A percentile compares a stretch with the other conserved stretches of the same genome.
Evolutionary conservation across 2,888 invertebrate genomes (phyloP).

Genomic region (Baccha elongata): DNA sequence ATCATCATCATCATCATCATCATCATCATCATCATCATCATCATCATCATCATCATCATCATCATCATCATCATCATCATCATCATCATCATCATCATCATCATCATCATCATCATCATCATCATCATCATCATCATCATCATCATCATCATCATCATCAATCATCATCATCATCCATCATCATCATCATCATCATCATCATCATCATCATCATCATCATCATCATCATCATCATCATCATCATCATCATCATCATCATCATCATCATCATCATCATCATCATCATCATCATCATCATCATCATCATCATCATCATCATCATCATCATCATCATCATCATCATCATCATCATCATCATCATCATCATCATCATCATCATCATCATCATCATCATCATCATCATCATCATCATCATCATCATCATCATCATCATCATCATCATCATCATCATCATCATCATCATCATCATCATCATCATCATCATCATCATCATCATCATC

Average conservation of each 20-base stretch:
- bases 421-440: slow-evolving; percentile 2
- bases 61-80: no score
- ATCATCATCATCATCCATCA: no score
- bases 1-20: no score
- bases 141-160: no score
- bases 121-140: neutral
- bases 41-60: slow-evolving; percentile 44
- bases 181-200: no score
- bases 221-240: neutral
- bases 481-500: neutral
- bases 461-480: slow-evolving; percentile 75
- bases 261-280: slow-evolving; percentile 6
- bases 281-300: slow-evolving; percentile 7
- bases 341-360: slow-evolving; percentile 10
- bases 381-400: slow-evolving; percentile 5
- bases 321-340: slow-evolving; percentile 6
- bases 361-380: slow-evolving; percentile 10
- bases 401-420: slow-evolving; percentile 7
- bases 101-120: neutral
- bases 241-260: slow-evolving; percentile 1
- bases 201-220: slow-evolving; percentile 27
- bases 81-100: neutral
- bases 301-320: slow-evolving; percentile 4
- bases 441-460: slow-evolving; percentile 75
- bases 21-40: no score